A percentile compares a stretch with the other conserved stretches of the same genome.
phyloP scores from a whole-genome alignment of 2,113 vertebrate genomes.

The Machaerirhynchus nigripectus region DNA sequence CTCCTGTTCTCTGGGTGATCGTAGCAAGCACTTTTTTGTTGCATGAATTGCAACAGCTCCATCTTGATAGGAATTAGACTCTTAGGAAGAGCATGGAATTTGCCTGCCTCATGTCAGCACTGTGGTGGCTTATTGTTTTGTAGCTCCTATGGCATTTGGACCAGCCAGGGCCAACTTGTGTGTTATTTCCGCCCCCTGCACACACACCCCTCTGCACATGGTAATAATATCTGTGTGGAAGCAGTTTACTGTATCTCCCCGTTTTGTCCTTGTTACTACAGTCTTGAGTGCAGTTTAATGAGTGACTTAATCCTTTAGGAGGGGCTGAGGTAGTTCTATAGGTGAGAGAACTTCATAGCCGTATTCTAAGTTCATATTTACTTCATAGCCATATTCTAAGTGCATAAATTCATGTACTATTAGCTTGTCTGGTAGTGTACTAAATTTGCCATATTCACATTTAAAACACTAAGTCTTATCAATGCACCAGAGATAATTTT shows the following conservation, averaged over 20 bases:
- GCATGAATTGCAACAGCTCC: background rate
- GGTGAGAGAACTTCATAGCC: background rate
- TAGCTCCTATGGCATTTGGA: background rate
- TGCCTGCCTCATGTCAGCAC: background rate
- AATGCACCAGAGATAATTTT: background rate
- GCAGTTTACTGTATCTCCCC: background rate
- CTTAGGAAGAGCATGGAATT: background rate
- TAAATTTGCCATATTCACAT: background rate
- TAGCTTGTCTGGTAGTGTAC: background rate
- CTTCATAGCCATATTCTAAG: background rate
- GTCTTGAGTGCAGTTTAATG: background rate
- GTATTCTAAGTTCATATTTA: background rate
- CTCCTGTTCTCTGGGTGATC: background rate
- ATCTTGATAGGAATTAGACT: background rate
- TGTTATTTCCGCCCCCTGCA: background rate
- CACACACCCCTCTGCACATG: accelerated
- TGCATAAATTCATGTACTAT: background rate
- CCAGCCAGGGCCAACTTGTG: background rate
- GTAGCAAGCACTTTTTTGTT: background rate
- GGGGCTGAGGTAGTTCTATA: background rate
- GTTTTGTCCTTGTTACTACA: background rate
- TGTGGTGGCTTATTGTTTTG: background rate
- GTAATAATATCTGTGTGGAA: background rate
- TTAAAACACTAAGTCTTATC: background rate
- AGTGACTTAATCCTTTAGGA: background rate